Evolutionary conservation across 2,888 invertebrate genomes (phyloP).

Genomic region (Drosophila setosimentum): DNA sequence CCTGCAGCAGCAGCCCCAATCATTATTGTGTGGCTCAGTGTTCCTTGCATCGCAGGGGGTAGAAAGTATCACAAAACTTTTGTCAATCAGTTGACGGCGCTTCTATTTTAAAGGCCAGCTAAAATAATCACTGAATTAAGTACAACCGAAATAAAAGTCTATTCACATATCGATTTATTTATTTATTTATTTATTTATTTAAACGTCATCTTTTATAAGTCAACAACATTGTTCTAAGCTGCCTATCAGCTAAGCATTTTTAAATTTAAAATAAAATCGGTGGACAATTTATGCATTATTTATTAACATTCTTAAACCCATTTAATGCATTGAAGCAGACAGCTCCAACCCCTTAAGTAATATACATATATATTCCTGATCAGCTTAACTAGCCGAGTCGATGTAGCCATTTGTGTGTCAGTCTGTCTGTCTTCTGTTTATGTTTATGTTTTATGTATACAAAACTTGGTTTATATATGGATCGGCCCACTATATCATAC

Average conservation of each 20-base stretch:
- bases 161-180: background rate
- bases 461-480: too few species aligned
- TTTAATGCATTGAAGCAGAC: too few species aligned
- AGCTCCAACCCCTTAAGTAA: too few species aligned
- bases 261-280: background rate
- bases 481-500: background rate
- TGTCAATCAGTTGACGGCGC: constrained; percentile 3
- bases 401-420: background rate
- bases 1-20: constrained; percentile 10
- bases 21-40: constrained; percentile 7
- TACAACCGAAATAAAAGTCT: background rate
- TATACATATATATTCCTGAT: background rate
- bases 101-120: background rate
- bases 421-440: background rate
- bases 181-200: background rate
- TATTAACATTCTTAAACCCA: background rate
- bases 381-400: background rate
- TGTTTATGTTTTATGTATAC: background rate
- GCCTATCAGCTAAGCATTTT: background rate
- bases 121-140: constrained; percentile 6
- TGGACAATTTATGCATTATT: background rate
- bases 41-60: constrained; percentile 1
- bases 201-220: background rate
- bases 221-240: background rate
- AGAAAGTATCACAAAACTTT: constrained; percentile 5